Evolutionary conservation across 2,797 vertebrate species (phyloP).

Genomic region (Fundulus diaphanus): DNA sequence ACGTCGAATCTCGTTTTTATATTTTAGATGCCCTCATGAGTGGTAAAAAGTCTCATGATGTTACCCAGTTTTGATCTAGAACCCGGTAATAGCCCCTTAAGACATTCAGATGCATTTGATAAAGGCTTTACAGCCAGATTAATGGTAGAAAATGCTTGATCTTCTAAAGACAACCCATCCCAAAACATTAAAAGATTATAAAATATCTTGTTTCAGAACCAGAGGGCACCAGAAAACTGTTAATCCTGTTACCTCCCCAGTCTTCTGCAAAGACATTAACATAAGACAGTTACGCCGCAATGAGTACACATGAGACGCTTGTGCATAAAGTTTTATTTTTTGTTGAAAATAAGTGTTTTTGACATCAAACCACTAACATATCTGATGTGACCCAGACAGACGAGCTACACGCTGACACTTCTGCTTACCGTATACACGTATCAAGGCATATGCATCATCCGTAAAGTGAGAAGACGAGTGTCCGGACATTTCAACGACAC

Average conservation of each 20-base stretch:
- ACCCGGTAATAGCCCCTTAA: conserved; percentile 57
- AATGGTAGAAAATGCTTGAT: conserved; percentile 11
- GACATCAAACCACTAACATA: conserved; percentile 65
- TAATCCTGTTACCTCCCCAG: not conserved
- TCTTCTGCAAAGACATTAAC: not conserved
- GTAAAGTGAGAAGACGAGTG: conserved; percentile 60
- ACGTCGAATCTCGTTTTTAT: not conserved
- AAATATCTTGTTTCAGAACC: not conserved
- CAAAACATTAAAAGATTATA: not conserved
- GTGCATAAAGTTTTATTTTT: conserved; percentile 79
- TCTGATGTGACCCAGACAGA: conserved; percentile 68
- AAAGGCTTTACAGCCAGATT: conserved; percentile 40
- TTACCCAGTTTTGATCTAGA: not conserved
- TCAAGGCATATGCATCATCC: conserved; percentile 72
- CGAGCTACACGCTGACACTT: conserved; percentile 68
- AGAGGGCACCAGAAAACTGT: not conserved
- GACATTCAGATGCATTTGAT: not conserved
- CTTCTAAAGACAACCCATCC: not conserved
- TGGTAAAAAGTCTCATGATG: not conserved
- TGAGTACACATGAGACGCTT: conserved; percentile 40
- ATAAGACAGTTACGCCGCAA: not conserved
- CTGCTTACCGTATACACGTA: conserved; percentile 58
- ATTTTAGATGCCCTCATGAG: not conserved
- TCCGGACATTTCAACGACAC: conserved; percentile 31
- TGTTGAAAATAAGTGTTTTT: conserved; percentile 78